Conservation (phyloP, 2,888 invertebrate genomes). For the Esperia sulphurella region DNA sequence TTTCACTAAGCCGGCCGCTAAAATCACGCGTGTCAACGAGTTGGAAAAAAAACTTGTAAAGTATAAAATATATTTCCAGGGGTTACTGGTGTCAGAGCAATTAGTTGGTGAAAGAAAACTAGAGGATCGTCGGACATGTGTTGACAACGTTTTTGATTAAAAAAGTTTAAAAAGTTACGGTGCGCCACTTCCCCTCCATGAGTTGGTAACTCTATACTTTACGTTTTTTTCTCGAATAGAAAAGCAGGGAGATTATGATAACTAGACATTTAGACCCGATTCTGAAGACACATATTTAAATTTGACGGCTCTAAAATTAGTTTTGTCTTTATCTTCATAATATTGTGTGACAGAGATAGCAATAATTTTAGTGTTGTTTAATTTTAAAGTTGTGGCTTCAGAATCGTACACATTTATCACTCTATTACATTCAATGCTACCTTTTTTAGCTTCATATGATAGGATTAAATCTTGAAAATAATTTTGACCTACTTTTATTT, state of each 20-base stretch:
- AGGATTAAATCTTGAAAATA: too few species aligned
- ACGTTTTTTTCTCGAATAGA: not conserved
- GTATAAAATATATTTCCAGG: constrained; percentile 51
- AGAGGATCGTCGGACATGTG: constrained; percentile 58
- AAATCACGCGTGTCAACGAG: constrained; percentile 33
- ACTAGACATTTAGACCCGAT: too few species aligned
- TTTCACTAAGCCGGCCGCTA: constrained; percentile 46
- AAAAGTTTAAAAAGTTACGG: constrained; percentile 12
- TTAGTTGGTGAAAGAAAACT: constrained; percentile 70
- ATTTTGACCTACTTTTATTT: too few species aligned
- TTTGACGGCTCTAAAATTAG: too few species aligned
- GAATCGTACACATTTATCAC: too few species aligned
- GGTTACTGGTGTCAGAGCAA: constrained; percentile 69
- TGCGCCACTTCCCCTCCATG: constrained; percentile 5
- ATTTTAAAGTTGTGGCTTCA: too few species aligned
- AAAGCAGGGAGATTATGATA: not conserved
- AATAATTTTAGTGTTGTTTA: too few species aligned
- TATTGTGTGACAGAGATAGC: too few species aligned
- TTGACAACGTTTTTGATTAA: constrained; percentile 49
- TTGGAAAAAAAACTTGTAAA: constrained; percentile 31
- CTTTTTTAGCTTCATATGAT: too few species aligned
- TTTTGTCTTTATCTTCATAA: too few species aligned
- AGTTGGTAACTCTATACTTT: not conserved
- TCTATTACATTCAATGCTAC: too few species aligned
- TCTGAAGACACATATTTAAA: too few species aligned